These are phyloP conservation scores for Drepanosiphum platanoidis DNA, from an alignment of 2,888 invertebrate genomes.

Conservation along the genomic window DNA sequence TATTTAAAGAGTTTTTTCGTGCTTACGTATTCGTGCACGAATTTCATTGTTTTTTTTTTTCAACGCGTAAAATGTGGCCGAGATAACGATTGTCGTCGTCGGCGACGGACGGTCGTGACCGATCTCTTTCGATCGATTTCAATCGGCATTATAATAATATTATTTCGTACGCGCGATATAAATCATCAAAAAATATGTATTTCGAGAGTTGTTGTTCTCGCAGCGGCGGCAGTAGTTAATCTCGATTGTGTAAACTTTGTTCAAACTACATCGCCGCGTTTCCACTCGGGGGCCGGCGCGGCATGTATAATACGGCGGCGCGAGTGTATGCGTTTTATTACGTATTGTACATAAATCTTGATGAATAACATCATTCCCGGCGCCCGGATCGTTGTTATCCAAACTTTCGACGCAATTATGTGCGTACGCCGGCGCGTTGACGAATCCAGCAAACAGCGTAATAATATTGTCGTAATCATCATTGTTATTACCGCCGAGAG, in stretches of 20 bases:
- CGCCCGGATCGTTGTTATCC: not conserved
- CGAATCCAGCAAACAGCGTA: conserved; percentile 8
- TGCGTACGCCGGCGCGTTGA: not conserved
- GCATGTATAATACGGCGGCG: too few species aligned
- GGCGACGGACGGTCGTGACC: too few species aligned
- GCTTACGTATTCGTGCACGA: too few species aligned
- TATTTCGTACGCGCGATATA: not conserved
- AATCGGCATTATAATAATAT: too few species aligned
- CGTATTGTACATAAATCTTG: conserved; percentile 20
- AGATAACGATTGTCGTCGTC: too few species aligned
- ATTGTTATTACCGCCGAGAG: too few species aligned
- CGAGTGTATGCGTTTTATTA: conserved; percentile 21
- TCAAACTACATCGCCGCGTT: not conserved
- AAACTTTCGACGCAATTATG: conserved; percentile 32
- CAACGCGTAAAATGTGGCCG: too few species aligned
- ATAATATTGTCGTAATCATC: too few species aligned
- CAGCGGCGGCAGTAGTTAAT: conserved; percentile 42
- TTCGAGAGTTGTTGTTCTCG: conserved; percentile 34
- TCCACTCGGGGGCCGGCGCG: not conserved
- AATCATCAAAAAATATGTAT: conserved; percentile 39
- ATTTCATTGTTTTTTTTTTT: too few species aligned
- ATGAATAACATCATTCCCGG: conserved; percentile 31
- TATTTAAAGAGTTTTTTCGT: too few species aligned
- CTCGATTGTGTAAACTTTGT: conserved; percentile 34
- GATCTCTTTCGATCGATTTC: not conserved